Conservation (phyloP, 1,140 invertebrate species). For the Bombus huntii region DNA sequence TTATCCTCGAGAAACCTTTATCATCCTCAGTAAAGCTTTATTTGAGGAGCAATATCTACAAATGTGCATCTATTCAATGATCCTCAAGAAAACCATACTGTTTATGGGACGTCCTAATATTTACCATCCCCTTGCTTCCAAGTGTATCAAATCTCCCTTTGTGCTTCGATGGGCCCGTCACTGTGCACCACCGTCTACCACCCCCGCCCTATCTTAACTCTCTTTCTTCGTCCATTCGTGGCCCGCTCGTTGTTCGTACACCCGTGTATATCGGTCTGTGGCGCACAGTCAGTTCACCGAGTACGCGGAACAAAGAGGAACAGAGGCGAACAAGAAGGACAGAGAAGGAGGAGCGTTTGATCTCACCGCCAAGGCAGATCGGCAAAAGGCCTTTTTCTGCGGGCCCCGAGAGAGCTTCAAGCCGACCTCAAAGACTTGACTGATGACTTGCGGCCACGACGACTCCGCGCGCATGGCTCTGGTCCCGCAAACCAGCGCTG, state of each 20-base stretch:
- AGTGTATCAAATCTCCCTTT: background rate
- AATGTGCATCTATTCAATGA: background rate
- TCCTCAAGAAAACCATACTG: background rate
- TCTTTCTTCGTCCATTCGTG: constrained; percentile 12
- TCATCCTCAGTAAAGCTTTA: no score
- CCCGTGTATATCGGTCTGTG: constrained; percentile 62
- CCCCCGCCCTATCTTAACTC: constrained; percentile 15
- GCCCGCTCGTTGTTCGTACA: constrained; percentile 48
- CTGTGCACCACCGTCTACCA: constrained; percentile 13
- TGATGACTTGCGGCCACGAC: constrained; percentile 75
- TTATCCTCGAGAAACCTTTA: background rate
- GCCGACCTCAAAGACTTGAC: constrained; percentile 77
- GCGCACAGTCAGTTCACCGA: constrained; percentile 71
- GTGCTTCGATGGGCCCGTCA: background rate
- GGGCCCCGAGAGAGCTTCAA: constrained; percentile 61
- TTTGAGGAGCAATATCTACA: no score
- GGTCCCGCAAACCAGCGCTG: constrained; percentile 25
- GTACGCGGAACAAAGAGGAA: constrained; percentile 38
- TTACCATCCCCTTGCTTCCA: background rate
- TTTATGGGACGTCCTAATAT: background rate
- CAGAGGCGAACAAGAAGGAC: background rate
- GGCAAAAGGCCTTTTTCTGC: constrained; percentile 78
- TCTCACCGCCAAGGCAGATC: constrained; percentile 77
- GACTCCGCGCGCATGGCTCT: constrained; percentile 21
- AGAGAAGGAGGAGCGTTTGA: constrained; percentile 67